Conservation (phyloP, 2,113 vertebrate species). For the Rhabdomys dilectus region DNA sequence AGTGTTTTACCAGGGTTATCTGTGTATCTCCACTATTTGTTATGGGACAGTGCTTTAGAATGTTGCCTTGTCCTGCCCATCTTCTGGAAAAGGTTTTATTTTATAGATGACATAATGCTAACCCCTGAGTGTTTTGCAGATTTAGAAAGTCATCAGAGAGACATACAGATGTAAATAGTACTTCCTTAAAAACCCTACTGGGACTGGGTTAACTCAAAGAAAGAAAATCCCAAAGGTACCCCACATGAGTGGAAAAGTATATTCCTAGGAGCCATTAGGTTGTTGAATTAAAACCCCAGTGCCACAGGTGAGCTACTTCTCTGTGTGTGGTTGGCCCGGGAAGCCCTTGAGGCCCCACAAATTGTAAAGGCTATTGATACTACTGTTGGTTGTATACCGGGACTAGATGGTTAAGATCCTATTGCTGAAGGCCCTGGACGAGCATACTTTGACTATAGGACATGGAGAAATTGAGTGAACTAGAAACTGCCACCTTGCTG, state of each 20-base stretch:
- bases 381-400: not conserved
- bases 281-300: not conserved
- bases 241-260: too few relatives aligned
- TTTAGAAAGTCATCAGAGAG: not conserved
- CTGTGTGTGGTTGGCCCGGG: too few relatives aligned
- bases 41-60: not conserved
- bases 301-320: not conserved
- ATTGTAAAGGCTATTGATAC: not conserved
- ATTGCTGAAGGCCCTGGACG: accelerated
- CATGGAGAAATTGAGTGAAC: not conserved
- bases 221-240: too few relatives aligned
- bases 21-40: not conserved
- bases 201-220: not conserved
- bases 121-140: not conserved
- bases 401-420: not conserved
- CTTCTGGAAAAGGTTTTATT: not conserved
- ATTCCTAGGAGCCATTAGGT: not conserved
- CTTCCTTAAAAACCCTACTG: not conserved
- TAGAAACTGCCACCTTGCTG: not conserved
- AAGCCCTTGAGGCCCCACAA: not conserved
- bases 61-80: not conserved
- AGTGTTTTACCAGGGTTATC: not conserved
- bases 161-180: not conserved
- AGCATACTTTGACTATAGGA: not conserved
- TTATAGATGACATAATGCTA: not conserved